A percentile compares a stretch with the other conserved stretches of the same genome.
phyloP scores from a whole-genome alignment of 2,113 vertebrate genomes.

The Caretta caretta region DNA sequence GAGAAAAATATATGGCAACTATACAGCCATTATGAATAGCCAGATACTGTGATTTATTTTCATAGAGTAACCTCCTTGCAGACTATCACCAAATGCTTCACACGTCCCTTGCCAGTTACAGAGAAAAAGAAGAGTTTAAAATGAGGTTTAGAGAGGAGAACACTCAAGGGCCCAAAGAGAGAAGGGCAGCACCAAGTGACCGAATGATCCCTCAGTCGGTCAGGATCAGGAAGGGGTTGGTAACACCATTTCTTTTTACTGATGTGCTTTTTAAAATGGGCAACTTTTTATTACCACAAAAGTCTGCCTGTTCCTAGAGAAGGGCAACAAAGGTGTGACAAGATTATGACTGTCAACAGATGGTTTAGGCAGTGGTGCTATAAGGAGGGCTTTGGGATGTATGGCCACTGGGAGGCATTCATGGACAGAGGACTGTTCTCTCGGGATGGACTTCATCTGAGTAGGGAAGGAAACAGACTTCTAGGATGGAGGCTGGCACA shows the following conservation, averaged over 20 bases:
- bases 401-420: too few relatives aligned
- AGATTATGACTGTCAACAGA: too few relatives aligned
- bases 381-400: too few relatives aligned
- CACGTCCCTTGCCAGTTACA: slow-evolving; percentile 12
- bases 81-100: slow-evolving; percentile 1
- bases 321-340: too few relatives aligned
- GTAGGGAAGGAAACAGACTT: too few relatives aligned
- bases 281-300: background rate
- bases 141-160: background rate
- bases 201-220: background rate
- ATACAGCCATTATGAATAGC: background rate
- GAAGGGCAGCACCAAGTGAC: background rate
- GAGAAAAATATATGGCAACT: slow-evolving; percentile 3
- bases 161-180: background rate
- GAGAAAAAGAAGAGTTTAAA: background rate
- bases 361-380: too few relatives aligned
- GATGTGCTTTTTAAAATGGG: background rate
- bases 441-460: too few relatives aligned
- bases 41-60: slow-evolving; percentile 18
- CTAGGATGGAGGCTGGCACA: too few relatives aligned
- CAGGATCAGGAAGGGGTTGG: background rate
- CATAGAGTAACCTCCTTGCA: background rate
- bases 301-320: background rate
- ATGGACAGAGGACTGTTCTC: too few relatives aligned
- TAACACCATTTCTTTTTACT: background rate